Evolutionary conservation across 2,888 invertebrate genomes (phyloP), one percentile per base, ranked within the genome.

Genomic region (Andrena bicolor): DNA sequence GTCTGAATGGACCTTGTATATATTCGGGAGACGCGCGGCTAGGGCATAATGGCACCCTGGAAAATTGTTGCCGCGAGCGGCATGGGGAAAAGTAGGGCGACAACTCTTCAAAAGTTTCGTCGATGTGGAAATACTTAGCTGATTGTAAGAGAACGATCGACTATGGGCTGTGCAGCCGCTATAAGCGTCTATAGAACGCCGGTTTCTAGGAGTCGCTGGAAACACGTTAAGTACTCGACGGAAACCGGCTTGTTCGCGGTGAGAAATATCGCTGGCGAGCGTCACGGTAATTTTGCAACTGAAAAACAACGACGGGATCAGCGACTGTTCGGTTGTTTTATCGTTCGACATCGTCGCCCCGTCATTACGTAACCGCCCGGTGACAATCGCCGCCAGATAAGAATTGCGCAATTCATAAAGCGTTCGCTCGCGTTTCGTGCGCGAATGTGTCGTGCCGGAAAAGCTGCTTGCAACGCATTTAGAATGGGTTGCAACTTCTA

Each of bases 71-170:
- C n/a, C 35, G 32, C 20, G 64, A 65, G n/a, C 51, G 64, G 41
- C 53, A 13, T 41, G 49, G 20, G 66, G 49, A 53, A 81, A 86
- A 84, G 79, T 86, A 66, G 86, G 60, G 64, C 86, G 69, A 56
- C 60, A 80, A 70, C 82, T 66, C 72, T 76, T 84, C 23, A 32
- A 73, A 73, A 83, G 69, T 83, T 83, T 71, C 75, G 30, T 49
- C 76, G 60, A 82, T 69, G 68, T 77, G 73, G 72, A 82, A 80
- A 71, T 80, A 80, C 80, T 86, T 78, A 85, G 58, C 68, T 63
- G 76, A 71, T 80, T 53, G 72, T 68, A 65, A 56, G 77, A 75
- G 80, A 76, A 74, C 63, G 64, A 70, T 79, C 58, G 69, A 49
- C 51, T 76, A 53, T 70, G 53, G 49, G 32, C 60, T 32, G 32